phyloP scores from a whole-genome alignment of 92 coral and sea anemone species.

The Muricea muricata region DNA sequence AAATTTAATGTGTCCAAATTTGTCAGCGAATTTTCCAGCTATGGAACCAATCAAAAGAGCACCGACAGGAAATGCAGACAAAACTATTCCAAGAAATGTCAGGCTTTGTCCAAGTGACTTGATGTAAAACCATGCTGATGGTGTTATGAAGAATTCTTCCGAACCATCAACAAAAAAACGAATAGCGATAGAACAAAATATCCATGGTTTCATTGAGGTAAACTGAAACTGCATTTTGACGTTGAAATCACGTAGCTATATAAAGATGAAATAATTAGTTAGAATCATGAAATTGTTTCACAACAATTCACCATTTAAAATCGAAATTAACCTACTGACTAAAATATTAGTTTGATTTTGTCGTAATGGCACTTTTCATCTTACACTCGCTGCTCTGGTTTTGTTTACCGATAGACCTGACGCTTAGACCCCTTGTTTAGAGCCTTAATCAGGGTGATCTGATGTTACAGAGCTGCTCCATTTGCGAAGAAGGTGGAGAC shows the following conservation, averaged over 20 bases:
- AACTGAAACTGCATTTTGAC: slow-evolving; percentile 1
- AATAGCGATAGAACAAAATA: background rate
- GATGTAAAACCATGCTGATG: slow-evolving; percentile 23
- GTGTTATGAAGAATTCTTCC: slow-evolving; percentile 9
- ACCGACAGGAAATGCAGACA: background rate
- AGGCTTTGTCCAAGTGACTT: background rate
- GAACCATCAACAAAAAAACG: slow-evolving; percentile 16
- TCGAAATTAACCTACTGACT: too few relatives aligned
- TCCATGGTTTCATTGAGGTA: background rate
- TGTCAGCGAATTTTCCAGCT: background rate
- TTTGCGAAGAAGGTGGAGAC: too few relatives aligned
- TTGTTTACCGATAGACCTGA: too few relatives aligned
- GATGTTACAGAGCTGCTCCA: too few relatives aligned
- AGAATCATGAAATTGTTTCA: too few relatives aligned
- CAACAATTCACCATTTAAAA: too few relatives aligned
- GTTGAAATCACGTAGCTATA: background rate
- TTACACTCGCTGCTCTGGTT: too few relatives aligned
- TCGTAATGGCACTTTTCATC: too few relatives aligned
- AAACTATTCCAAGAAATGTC: slow-evolving; percentile 1
- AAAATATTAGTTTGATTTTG: too few relatives aligned
- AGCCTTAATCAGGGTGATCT: too few relatives aligned
- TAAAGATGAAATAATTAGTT: background rate
- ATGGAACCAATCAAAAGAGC: background rate
- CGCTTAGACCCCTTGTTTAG: too few relatives aligned
- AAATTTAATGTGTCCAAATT: background rate